Conservation (phyloP, 2,888 invertebrate genomes). For the Marasmarcha lunaedactyla region DNA sequence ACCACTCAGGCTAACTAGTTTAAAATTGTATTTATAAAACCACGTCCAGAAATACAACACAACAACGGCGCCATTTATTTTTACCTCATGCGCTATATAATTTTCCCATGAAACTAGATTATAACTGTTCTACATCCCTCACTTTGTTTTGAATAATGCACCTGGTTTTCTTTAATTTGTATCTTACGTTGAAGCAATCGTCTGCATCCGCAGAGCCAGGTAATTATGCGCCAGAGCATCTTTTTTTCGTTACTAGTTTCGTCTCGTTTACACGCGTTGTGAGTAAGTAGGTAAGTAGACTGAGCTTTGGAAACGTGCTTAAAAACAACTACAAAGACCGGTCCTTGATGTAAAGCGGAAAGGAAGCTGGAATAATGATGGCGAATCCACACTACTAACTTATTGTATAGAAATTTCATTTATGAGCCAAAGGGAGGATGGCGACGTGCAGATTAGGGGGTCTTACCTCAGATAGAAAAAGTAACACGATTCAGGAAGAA, state of each 20-base stretch:
- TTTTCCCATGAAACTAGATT: no score
- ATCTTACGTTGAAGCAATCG: no score
- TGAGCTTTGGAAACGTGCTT: neutral
- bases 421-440: slow-evolving; percentile 36
- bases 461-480: slow-evolving; percentile 29
- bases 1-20: no score
- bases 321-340: slow-evolving; percentile 1
- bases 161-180: no score
- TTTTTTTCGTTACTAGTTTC: neutral
- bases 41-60: no score
- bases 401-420: slow-evolving; percentile 10
- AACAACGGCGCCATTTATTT: no score
- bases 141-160: no score
- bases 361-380: neutral
- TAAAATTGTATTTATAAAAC: no score
- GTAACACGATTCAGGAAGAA: slow-evolving; percentile 46
- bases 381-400: slow-evolving; percentile 4
- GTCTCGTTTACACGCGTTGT: neutral
- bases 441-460: slow-evolving; percentile 51
- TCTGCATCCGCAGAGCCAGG: no score
- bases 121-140: no score
- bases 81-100: no score
- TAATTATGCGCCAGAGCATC: no score
- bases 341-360: neutral
- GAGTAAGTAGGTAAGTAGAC: neutral